Percentiles rank a stretch among this genome's conserved stretches.
These are phyloP conservation scores for Pterostichus niger DNA, from an alignment of 2,888 invertebrate species.

Conservation along the genomic window DNA sequence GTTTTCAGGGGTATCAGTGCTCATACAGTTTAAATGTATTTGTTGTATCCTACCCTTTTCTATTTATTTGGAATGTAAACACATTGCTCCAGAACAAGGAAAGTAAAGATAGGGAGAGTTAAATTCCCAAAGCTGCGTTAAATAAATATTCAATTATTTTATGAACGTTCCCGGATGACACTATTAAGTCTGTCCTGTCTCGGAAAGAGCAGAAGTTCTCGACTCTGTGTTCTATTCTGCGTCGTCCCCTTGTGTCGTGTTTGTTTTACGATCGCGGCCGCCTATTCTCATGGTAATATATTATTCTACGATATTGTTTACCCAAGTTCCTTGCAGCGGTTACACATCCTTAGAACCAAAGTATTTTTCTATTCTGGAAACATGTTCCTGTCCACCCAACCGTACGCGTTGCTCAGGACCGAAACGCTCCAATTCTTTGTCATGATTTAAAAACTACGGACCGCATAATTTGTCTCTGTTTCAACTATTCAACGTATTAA, in stretches of 20 bases:
- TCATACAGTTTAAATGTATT: no score
- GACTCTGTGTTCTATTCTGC: neutral
- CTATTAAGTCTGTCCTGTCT: slow-evolving; percentile 45
- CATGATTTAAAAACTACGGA: no score
- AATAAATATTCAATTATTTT: slow-evolving; percentile 65
- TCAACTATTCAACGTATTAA: no score
- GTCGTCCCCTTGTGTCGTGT: slow-evolving; percentile 41
- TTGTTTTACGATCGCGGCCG: slow-evolving; percentile 59
- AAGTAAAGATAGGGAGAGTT: neutral
- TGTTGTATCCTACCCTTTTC: neutral
- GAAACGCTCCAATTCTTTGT: no score
- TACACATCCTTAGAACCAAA: slow-evolving; percentile 42
- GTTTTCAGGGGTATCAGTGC: neutral
- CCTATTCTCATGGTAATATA: slow-evolving; percentile 62
- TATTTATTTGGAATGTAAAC: slow-evolving; percentile 24
- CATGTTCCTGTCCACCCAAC: slow-evolving; percentile 43
- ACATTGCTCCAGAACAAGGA: neutral
- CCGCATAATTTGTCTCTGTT: no score
- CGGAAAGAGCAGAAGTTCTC: slow-evolving; percentile 36
- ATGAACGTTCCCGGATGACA: slow-evolving; percentile 56
- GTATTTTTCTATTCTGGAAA: slow-evolving; percentile 52
- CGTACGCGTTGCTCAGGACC: neutral
- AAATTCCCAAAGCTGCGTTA: slow-evolving; percentile 53
- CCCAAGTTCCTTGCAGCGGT: slow-evolving; percentile 40
- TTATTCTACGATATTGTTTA: slow-evolving; percentile 61